These are phyloP conservation scores for Pelodytes ibericus DNA, from an alignment of 2,797 vertebrate species.

Conservation along the genomic window DNA sequence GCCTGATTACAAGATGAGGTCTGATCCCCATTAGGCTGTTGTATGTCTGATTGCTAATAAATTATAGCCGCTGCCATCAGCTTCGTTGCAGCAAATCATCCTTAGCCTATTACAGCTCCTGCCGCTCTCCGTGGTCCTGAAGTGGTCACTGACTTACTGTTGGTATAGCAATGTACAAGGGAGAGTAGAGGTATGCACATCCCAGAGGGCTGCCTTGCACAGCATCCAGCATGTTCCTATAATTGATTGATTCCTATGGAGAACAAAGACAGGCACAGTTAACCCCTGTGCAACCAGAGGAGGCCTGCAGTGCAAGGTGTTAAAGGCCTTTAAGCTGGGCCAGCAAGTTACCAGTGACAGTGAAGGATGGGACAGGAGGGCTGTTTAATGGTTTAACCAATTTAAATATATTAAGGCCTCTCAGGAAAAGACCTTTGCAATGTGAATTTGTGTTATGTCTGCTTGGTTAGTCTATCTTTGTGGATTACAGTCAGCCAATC, in stretches of 20 bases:
- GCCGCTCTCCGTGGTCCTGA: slow-evolving; percentile 33
- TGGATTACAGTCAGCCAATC: slow-evolving; percentile 33
- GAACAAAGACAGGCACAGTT: background rate
- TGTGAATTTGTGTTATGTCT: no score
- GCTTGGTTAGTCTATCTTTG: slow-evolving; percentile 17
- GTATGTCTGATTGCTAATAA: no score
- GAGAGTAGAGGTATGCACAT: background rate
- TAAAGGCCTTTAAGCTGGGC: no score
- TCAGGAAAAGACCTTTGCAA: background rate
- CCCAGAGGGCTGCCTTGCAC: slow-evolving; percentile 16
- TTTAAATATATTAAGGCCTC: no score
- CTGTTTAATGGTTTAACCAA: no score
- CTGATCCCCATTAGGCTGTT: no score
- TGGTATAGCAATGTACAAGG: slow-evolving; percentile 44
- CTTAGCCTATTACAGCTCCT: background rate
- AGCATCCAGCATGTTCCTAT: background rate
- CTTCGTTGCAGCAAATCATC: no score
- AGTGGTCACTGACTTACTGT: background rate
- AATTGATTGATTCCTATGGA: background rate
- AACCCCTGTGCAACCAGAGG: slow-evolving; percentile 5
- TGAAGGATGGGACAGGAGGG: no score
- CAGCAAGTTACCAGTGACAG: no score
- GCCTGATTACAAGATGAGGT: no score
- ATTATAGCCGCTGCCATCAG: no score
- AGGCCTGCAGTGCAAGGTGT: background rate